These are phyloP conservation scores for Hyperoplus immaculatus DNA, from an alignment of 2,797 vertebrate genomes.

Conservation along the genomic window DNA sequence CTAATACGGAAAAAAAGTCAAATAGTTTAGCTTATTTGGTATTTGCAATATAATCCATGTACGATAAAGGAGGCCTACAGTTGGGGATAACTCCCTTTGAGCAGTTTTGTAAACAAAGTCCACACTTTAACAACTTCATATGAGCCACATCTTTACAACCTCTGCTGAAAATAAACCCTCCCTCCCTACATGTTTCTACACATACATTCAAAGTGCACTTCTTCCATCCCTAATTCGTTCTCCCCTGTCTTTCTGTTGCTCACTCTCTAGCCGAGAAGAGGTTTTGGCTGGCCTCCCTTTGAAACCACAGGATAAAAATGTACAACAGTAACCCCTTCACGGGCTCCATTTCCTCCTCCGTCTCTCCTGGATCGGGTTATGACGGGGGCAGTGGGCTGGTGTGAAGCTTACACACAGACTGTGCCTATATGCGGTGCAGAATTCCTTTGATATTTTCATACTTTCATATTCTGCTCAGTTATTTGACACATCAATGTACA, in stretches of 20 bases:
- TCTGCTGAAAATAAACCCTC: conserved; percentile 36
- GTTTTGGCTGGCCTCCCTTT: conserved; percentile 50
- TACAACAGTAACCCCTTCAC: conserved; percentile 67
- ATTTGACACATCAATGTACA: conserved; percentile 22
- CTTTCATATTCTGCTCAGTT: conserved; percentile 12
- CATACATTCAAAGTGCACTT: conserved; percentile 28
- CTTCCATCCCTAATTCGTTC: conserved; percentile 30
- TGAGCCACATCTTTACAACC: conserved; percentile 37
- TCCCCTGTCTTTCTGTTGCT: conserved; percentile 30
- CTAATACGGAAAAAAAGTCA: neutral
- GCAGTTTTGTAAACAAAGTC: conserved; percentile 15
- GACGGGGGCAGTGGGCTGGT: conserved; percentile 38
- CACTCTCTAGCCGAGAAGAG: conserved; percentile 42
- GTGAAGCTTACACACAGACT: conserved; percentile 35
- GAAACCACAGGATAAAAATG: conserved; percentile 74
- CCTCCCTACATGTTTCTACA: conserved; percentile 19
- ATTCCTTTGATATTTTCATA: conserved; percentile 37
- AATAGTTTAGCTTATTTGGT: neutral
- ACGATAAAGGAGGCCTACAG: conserved; percentile 3
- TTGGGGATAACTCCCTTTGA: conserved; percentile 23
- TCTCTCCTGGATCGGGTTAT: conserved; percentile 55
- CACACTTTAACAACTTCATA: conserved; percentile 27
- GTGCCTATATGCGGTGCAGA: conserved; percentile 16
- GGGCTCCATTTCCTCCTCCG: conserved; percentile 51
- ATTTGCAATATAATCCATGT: conserved; percentile 9